phyloP scores from a whole-genome alignment of 2,113 vertebrate genomes.

The Burhinus oedicnemus region DNA sequence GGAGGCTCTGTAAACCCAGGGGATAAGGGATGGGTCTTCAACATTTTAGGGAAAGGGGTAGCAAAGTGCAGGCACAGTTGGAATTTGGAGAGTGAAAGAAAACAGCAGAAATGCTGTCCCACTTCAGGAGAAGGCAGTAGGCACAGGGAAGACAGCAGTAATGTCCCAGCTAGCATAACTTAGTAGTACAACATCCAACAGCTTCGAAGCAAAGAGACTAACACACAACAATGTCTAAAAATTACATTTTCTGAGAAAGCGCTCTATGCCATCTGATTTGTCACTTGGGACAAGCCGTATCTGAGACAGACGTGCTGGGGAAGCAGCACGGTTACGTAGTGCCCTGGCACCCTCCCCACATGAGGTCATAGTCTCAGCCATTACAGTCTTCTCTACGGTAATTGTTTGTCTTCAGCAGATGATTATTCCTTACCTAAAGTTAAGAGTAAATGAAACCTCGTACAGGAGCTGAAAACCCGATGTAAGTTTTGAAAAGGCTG shows the following conservation, averaged over 20 bases:
- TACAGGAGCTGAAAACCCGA: neutral
- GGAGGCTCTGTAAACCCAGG: neutral
- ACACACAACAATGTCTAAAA: accelerated
- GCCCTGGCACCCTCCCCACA: neutral
- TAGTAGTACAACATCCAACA: neutral
- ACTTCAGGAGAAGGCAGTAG: neutral
- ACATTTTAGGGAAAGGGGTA: neutral
- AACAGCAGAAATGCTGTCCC: neutral
- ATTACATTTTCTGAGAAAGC: neutral
- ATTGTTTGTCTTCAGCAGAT: neutral
- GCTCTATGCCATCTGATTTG: neutral
- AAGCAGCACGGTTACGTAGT: accelerated
- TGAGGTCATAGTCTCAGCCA: neutral
- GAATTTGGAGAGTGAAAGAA: neutral
- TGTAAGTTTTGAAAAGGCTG: neutral
- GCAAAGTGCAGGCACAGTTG: neutral
- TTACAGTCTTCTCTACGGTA: neutral
- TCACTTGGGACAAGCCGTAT: neutral
- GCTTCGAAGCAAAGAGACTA: neutral
- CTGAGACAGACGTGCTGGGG: accelerated
- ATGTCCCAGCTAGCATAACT: neutral
- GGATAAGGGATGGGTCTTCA: neutral
- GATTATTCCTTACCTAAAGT: neutral
- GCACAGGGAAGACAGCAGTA: neutral
- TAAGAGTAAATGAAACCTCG: neutral